Evolutionary conservation across 2,888 invertebrate species (phyloP), one percentile per base, ranked within the genome.

Genomic region (Bugula neritina): DNA sequence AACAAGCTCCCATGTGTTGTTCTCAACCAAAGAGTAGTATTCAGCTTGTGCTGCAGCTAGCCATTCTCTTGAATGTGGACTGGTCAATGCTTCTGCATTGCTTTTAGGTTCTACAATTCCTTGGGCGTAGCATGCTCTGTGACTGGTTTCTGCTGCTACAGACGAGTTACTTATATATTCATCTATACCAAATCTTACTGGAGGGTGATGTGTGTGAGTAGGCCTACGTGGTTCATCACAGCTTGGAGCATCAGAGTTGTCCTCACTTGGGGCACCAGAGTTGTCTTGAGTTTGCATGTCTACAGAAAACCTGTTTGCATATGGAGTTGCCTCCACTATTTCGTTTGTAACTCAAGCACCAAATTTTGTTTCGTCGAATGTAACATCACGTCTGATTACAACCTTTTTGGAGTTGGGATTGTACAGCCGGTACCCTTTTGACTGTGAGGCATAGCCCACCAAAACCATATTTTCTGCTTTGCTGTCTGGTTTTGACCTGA

Each of bases 101-200:
- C 52, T 52, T 52, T 73, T 72, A 71, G 71, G 57, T 75, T 52
- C 52, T 17, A 52, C 52, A 17, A 52, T 17, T 17, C 21, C 52
- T 17, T 21, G 21, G 21, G 52, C 52, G 21, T 52, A 21, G 13
- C n/a, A 17, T 52, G 52, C 52, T 21, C 10, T 21, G 21, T 52
- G 52, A 52, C 21, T 10, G 52, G 52, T 52, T n/a, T n/a, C n/a
- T n/a, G n/a, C n/a, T n/a, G n/a, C n/a, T n/a, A n/a, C n/a, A n/a
- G n/a, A n/a, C n/a, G n/a, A n/a, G n/a, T n/a, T n/a, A 52, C 52
- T 52, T 52, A 21, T 52, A 21, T 52, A 52, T 21, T 52, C 52
- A 52, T 52, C 52, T 17, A 52, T 52, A 52, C 52, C 52, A 52
- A 52, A 52, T 52, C 52, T 52, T 21, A 52, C 52, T 10, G 52